A percentile compares a stretch with the other conserved stretches of the same genome.
phyloP scores from a whole-genome alignment of 2,797 vertebrate species.

The Distichodus sexfasciatus region DNA sequence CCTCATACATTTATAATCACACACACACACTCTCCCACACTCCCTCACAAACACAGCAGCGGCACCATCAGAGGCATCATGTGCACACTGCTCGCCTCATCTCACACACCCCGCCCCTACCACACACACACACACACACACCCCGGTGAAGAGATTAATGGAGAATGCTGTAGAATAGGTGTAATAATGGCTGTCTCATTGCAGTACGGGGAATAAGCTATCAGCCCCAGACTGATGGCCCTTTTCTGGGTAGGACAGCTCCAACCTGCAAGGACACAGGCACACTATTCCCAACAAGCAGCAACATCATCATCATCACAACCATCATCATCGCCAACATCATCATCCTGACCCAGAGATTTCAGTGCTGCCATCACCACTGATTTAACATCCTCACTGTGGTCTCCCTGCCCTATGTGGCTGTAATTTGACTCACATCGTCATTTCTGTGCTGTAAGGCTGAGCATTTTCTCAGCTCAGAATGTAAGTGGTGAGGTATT shows the following conservation, averaged over 20 bases:
- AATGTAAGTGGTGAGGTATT: too few species aligned
- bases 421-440: background rate
- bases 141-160: background rate
- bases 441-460: background rate
- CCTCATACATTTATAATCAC: conserved; percentile 27
- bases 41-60: background rate
- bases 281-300: background rate
- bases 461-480: background rate
- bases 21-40: background rate
- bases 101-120: too few species aligned
- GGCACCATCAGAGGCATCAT: conserved; percentile 9
- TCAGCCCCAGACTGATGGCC: conserved; percentile 5
- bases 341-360: background rate
- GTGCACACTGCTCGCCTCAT: conserved; percentile 7
- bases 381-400: background rate
- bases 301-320: background rate
- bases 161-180: background rate
- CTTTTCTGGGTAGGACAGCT: background rate
- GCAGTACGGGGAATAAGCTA: background rate
- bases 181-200: background rate
- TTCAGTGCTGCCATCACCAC: background rate
- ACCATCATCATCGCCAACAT: background rate
- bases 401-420: too few species aligned
- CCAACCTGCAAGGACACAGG: background rate
- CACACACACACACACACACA: conserved; percentile 16